Evolutionary conservation across 2,797 vertebrate species (phyloP).

Genomic region (Harpagifer antarcticus): DNA sequence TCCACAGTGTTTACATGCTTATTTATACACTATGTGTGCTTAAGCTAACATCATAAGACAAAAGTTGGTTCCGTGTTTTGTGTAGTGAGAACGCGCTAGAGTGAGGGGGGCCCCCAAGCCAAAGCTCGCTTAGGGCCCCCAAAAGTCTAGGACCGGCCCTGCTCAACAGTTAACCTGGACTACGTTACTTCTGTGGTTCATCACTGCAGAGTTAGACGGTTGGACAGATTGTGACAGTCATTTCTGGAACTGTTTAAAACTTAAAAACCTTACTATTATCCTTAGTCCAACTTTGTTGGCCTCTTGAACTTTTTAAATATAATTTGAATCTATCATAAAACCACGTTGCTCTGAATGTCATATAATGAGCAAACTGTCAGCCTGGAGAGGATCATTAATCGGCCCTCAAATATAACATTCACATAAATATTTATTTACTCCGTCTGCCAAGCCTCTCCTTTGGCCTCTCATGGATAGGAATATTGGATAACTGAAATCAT

Average conservation of each 20-base stretch:
- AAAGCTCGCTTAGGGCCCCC: too few species aligned
- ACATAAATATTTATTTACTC: constrained; percentile 63
- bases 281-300: not conserved
- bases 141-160: too few species aligned
- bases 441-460: constrained; percentile 47
- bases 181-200: not conserved
- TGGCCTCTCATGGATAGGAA: constrained; percentile 55
- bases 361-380: not conserved
- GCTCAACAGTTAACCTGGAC: constrained; percentile 4
- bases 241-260: not conserved
- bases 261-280: not conserved
- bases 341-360: not conserved
- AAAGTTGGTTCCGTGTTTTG: too few species aligned
- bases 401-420: constrained; percentile 21
- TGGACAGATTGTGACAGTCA: not conserved
- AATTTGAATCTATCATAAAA: not conserved
- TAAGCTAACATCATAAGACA: too few species aligned
- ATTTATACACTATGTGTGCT: too few species aligned
- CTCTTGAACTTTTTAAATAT: not conserved
- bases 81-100: too few species aligned
- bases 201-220: not conserved
- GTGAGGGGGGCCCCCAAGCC: too few species aligned
- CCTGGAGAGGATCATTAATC: constrained; percentile 13
- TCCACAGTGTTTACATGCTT: too few species aligned
- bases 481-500: constrained; percentile 60